Base-by-base conservation (phyloP, 2,113 vertebrate genomes). In the Sorex araneus region DNA sequence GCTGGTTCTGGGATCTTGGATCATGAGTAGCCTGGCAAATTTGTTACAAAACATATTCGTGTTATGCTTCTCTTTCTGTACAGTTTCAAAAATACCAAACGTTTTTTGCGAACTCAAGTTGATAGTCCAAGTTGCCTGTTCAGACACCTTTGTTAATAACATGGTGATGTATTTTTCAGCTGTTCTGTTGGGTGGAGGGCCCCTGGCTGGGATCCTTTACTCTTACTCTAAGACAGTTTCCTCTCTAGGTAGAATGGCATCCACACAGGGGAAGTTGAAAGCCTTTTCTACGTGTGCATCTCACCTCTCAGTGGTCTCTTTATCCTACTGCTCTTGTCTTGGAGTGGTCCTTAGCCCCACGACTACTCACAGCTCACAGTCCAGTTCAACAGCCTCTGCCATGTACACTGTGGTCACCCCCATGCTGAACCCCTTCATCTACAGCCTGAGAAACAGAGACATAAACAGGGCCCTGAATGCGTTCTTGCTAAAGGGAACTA, bases 41-140 rank as follows among this genome's bases (percentile, higher is more conserved):
- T 71, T 71, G 6, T 6, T 71, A 36, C 32, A 71, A 34, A 71
- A 8, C 4, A 18, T 21, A 36, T 13, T 71, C 18, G 1, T 71
- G 28, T 66, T 66, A 27, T n/a, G 2, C 2, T 6, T 79, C 5
- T 60, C 50, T 15, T 79, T 47, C 21, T 84, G 64, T 23, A 69
- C 30, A 34, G 32, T 69, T n/a, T 23, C 69, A n/a, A 50, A 77
- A 80, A 84, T 88, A 0, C 85, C 81, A 4, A 77, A 81, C 36
- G 92, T 94, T 60, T 92, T 94, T 19, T 92, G 86, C n/a, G 80
- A 94, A 57, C 60, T 92, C 60, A 81, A 66, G 45, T 81, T 84
- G 2, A 78, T 89, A 0, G 19, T 95, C 12, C 54, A 89, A 28
- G 11, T 89, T 32, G 84, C 85, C 50, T 95, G 84, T 54, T 90